Base-by-base conservation (phyloP, 2,113 vertebrate genomes). In the Aegypius monachus region DNA sequence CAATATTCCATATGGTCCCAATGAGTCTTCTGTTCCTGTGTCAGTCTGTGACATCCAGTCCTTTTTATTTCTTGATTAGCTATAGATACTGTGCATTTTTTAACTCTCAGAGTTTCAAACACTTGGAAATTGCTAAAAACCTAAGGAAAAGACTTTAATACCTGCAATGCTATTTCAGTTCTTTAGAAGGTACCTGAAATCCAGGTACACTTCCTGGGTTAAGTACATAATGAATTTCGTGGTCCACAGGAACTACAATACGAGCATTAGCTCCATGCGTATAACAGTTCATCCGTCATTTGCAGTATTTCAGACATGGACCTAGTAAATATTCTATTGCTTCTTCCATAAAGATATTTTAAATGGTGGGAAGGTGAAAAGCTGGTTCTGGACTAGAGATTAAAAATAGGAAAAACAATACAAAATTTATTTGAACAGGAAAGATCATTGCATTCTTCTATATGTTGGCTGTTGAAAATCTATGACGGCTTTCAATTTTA, bases 191-290 rank as follows among this genome's bases (percentile, higher is more conserved):
- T 7, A 42, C 13, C 27, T 66, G n/a, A 78, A 67, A 42, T 13
- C 21, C 3, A 0, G 42, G 13, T 38, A n/a, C 3, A 18, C 5
- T 62, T 67, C 21, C 52, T 38, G 45, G 13, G 19, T 9, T 59
- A 45, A 36, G 16, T 45, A 42, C 20, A 23, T 48, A 61, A 67
- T 11, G 10, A 59, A 38, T 73, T 50, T 83, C 1, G 1, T 38
- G 14, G 13, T 79, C 31, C 21, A 19, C 29, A 52, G 32, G 31
- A 81, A 67, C 53, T 29, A 18, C 52, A 36, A 29, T n/a, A 63
- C 6, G 2, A 38, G 2, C 9, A n/a, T 77, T 77, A 56, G 22
- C n/a, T 77, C 27, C 9, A 23, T 27, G 17, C 0, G 0, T 59
- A 16, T 40, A 47, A 43, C 43, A 81, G 13, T 36, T 78, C 38